phyloP scores from a whole-genome alignment of 2,888 invertebrate genomes.

The Dermolepida albohirtum region DNA sequence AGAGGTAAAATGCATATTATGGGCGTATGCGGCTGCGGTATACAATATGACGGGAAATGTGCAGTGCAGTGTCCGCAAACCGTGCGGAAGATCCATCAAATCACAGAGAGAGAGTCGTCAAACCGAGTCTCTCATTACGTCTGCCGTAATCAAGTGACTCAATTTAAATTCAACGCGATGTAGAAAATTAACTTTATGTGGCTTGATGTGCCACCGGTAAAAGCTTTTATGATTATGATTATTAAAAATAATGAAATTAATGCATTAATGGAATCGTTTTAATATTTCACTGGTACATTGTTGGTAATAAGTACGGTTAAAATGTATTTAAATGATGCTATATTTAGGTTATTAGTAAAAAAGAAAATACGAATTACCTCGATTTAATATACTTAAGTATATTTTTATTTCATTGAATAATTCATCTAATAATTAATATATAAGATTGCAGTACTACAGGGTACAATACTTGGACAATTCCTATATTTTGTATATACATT shows the following conservation, averaged over 20 bases:
- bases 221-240: constrained; percentile 28
- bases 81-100: constrained; percentile 28
- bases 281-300: background rate
- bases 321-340: too few species aligned
- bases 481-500: too few species aligned
- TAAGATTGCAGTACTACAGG: too few species aligned
- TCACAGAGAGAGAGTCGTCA: constrained; percentile 22
- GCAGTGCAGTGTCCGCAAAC: constrained; percentile 18
- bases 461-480: too few species aligned
- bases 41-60: constrained; percentile 29
- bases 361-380: too few species aligned
- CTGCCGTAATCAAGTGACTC: constrained; percentile 35
- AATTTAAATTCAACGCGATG: constrained; percentile 36
- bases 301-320: too few species aligned
- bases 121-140: constrained; percentile 32
- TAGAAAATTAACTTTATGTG: constrained; percentile 32
- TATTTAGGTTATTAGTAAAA: too few species aligned
- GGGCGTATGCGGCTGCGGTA: constrained; percentile 7
- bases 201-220: constrained; percentile 20
- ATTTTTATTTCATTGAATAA: too few species aligned
- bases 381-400: too few species aligned
- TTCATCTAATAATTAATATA: too few species aligned
- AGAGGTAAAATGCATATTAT: constrained; percentile 29
- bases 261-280: constrained; percentile 16
- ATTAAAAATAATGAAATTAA: constrained; percentile 36